A percentile compares a stretch with the other conserved stretches of the same genome.
Conservation (phyloP, 2,797 vertebrate genomes). For the Peromyscus nudipes region DNA sequence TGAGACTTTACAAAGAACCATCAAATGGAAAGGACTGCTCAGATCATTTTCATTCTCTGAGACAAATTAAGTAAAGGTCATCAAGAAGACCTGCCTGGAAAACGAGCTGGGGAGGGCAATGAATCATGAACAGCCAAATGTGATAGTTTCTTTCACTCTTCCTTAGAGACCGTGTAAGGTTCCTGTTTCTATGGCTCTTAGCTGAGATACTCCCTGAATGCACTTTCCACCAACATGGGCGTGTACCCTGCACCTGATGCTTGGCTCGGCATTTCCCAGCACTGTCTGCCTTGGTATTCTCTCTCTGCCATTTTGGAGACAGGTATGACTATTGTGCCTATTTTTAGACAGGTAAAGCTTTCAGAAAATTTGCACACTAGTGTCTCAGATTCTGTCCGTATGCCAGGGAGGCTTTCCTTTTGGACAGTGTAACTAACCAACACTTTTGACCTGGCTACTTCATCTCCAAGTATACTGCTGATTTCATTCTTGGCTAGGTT, state of each 20-base stretch:
- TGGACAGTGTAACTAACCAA: background rate
- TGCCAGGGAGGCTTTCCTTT: background rate
- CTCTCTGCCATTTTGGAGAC: background rate
- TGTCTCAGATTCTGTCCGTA: background rate
- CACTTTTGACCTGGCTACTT: background rate
- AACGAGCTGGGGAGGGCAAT: background rate
- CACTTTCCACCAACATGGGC: background rate
- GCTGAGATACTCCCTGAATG: background rate
- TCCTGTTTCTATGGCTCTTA: background rate
- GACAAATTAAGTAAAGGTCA: background rate
- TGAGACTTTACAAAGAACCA: background rate
- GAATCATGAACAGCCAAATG: background rate
- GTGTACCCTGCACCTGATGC: background rate
- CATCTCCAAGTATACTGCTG: background rate
- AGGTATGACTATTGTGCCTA: background rate
- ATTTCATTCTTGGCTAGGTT: background rate
- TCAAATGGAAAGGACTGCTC: background rate
- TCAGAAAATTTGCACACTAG: background rate
- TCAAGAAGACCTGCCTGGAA: background rate
- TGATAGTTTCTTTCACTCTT: background rate
- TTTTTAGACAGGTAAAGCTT: background rate
- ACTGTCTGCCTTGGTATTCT: background rate
- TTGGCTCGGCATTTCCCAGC: background rate
- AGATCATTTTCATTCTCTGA: background rate
- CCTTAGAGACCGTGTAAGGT: background rate